Conservation (phyloP, 2,888 invertebrate species). For the Andrena hattorfiana region DNA sequence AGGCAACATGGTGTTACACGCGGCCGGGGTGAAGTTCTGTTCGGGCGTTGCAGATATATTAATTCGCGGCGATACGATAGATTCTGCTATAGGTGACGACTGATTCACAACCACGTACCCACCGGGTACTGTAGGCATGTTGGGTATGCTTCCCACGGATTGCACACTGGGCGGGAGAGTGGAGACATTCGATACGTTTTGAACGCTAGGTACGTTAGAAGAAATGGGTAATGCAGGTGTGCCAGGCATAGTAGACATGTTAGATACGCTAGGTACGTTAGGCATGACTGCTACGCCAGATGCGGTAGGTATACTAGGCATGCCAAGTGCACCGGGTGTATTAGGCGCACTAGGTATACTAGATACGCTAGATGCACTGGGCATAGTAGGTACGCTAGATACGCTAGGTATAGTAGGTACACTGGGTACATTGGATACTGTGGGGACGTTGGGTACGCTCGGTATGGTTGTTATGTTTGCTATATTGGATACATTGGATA, state of each 20-base stretch:
- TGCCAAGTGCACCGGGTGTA: slow-evolving; percentile 65
- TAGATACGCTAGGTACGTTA: slow-evolving; percentile 72
- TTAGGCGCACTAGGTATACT: slow-evolving; percentile 20
- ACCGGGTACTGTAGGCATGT: slow-evolving; percentile 73
- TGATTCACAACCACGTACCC: slow-evolving; percentile 81
- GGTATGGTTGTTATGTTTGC: slow-evolving; percentile 84
- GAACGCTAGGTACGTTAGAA: slow-evolving; percentile 83
- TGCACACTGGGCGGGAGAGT: slow-evolving; percentile 65
- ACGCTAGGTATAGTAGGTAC: slow-evolving; percentile 86
- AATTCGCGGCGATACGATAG: slow-evolving; percentile 68
- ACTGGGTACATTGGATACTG: slow-evolving; percentile 56
- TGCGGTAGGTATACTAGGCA: slow-evolving; percentile 84
- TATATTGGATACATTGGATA: slow-evolving; percentile 66
- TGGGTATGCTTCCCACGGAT: slow-evolving; percentile 67
- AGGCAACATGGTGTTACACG: slow-evolving; percentile 71
- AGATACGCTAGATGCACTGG: slow-evolving; percentile 64
- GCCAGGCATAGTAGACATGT: slow-evolving; percentile 56
- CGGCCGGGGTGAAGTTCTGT: slow-evolving; percentile 65
- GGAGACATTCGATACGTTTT: slow-evolving; percentile 84
- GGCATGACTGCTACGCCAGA: slow-evolving; percentile 55
- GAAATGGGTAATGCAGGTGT: slow-evolving; percentile 29
- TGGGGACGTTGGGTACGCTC: slow-evolving; percentile 65
- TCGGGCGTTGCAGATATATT: slow-evolving; percentile 68
- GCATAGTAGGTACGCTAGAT: slow-evolving; percentile 62
- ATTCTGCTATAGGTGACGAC: slow-evolving; percentile 69